Conservation (phyloP, 2,113 vertebrate species). For the Leucopsar rothschildi region DNA sequence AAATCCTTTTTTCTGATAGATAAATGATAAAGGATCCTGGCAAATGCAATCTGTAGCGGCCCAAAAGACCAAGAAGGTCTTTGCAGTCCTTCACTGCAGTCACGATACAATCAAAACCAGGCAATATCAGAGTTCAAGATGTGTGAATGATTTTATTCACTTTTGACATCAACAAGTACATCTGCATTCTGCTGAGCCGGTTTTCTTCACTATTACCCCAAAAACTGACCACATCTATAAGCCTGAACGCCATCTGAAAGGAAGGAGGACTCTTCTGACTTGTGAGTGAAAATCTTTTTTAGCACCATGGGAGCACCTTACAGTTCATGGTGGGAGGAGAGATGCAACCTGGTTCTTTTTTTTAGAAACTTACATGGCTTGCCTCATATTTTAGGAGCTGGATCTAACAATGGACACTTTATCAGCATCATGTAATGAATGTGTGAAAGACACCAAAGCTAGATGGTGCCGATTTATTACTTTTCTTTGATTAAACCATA, state of each 20-base stretch:
- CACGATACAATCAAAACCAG: background rate
- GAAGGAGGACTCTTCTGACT: background rate
- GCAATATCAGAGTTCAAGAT: background rate
- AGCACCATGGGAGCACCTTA: background rate
- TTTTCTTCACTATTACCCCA: background rate
- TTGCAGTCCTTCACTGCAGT: background rate
- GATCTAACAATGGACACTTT: background rate
- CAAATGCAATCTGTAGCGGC: background rate
- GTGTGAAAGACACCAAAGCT: background rate
- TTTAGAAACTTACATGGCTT: background rate
- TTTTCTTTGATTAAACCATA: constrained; percentile 7
- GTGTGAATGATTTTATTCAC: background rate
- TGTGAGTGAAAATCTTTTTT: background rate
- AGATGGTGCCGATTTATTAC: background rate
- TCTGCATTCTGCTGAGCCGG: background rate
- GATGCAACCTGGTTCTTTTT: background rate
- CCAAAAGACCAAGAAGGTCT: background rate
- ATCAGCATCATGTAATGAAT: background rate
- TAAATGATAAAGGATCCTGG: background rate
- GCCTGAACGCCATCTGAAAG: background rate
- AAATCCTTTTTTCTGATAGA: background rate
- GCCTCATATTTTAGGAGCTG: background rate
- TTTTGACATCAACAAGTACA: background rate
- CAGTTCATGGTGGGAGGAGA: background rate
- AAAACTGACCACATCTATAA: background rate